Evolutionary conservation across 2,888 invertebrate genomes (phyloP), one percentile per base, ranked within the genome.

Genomic region (Epinotia brunnichana): DNA sequence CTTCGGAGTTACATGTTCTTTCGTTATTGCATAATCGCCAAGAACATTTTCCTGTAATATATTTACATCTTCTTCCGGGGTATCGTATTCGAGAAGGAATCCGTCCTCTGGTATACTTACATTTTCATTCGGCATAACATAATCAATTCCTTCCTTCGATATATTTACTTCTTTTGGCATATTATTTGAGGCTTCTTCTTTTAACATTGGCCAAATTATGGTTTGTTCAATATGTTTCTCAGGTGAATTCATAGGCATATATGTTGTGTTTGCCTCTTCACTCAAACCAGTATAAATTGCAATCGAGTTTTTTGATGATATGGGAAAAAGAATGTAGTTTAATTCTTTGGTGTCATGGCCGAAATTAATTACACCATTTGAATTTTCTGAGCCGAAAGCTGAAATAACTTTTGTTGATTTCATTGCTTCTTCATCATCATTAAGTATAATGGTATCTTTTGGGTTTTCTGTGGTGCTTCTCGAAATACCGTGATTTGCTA

Each of bases 321-420:
- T 24, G n/a, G 62, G 62, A 62, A 48, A 62, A 62, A 48, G 0
- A 62, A 29, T 62, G 17, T 41, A 48, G 10, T 48, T 24, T 29
- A 62, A 11, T 48, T 62, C 29, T 1, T 24, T 62, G 17, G 3
- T 2, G 24, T 29, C 48, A 17, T 62, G 4, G 24, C 17, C 48
- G n/a, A 17, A 3, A 62, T 48, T 3, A 24, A 29, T 48, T n/a
- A 1, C 11, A 62, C 29, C 21, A 44, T 15, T 21, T 21, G 21
- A 29, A 11, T 9, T 24, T 29, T 48, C 62, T 48, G 44, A 10
- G 3, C 11, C 2, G n/a, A 10, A 24, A 56, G 24, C 56, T 21
- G 21, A 19, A 24, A 56, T 35, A 59, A n/a, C 39, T 39, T 17
- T 15, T 19, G 17, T 17, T 39, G 39, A 11, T 35, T 35, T 9